Evolutionary conservation across 2,113 vertebrate genomes (phyloP).

Genomic region (Petrocephalus zakoni): DNA sequence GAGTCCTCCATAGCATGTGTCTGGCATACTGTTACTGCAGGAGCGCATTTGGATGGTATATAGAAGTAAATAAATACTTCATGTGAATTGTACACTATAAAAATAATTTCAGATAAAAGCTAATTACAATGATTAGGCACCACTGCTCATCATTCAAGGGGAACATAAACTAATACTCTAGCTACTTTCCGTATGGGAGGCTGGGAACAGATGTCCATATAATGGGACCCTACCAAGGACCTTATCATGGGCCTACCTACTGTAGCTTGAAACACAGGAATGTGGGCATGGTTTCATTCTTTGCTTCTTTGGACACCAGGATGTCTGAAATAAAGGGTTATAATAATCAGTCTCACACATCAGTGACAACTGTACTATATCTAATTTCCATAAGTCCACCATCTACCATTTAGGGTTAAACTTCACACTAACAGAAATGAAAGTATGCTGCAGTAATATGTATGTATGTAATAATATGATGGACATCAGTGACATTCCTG

Average conservation of each 20-base stretch:
- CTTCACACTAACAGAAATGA: neutral
- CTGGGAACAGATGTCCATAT: neutral
- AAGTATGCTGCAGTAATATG: neutral
- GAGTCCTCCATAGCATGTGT: neutral
- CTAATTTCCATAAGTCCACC: neutral
- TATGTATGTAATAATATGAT: too few species aligned
- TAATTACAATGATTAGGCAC: neutral
- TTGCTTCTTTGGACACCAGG: neutral
- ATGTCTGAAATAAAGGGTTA: neutral
- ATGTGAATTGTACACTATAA: neutral
- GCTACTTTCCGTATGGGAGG: neutral
- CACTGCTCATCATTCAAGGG: neutral
- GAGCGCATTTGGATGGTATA: neutral
- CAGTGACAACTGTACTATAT: neutral
- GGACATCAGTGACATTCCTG: neutral
- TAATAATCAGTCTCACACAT: neutral
- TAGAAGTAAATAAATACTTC: neutral
- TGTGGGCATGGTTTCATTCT: neutral
- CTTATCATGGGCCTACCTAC: neutral
- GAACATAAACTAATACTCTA: neutral
- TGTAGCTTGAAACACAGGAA: neutral
- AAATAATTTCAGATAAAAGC: neutral
- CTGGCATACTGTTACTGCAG: neutral
- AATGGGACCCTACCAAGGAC: neutral
- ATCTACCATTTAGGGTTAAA: neutral